phyloP scores from a whole-genome alignment of 2,113 vertebrate species.

The Coregonus clupeaformis region DNA sequence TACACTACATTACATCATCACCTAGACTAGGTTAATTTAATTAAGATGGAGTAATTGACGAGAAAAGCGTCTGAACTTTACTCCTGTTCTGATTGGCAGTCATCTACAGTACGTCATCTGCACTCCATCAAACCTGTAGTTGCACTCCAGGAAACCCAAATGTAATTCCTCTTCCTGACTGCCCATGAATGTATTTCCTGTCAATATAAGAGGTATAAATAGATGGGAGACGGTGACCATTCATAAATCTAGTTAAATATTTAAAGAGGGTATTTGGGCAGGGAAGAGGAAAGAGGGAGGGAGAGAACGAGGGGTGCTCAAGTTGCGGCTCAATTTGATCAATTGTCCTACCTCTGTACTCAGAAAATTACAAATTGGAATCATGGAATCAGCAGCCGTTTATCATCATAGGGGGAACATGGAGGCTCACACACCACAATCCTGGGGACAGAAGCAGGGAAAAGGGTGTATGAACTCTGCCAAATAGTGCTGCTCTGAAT shows the following conservation, averaged over 20 bases:
- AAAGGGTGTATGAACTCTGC: slow-evolving; percentile 4
- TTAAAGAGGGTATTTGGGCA: slow-evolving; percentile 75
- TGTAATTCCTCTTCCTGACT: slow-evolving; percentile 53
- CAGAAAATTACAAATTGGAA: slow-evolving; percentile 81
- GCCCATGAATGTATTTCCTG: slow-evolving; percentile 64
- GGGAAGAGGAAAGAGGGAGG: background rate
- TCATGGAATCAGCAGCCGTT: slow-evolving; percentile 76
- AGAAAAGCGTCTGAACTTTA: background rate
- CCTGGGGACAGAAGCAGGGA: slow-evolving; percentile 1
- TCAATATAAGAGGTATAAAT: slow-evolving; percentile 76
- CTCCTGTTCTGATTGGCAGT: background rate
- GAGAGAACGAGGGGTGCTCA: slow-evolving; percentile 40
- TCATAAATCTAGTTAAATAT: slow-evolving; percentile 82
- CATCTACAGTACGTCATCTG: background rate
- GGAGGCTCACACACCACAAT: slow-evolving; percentile 12
- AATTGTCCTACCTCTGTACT: slow-evolving; percentile 77
- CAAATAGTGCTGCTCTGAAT: background rate
- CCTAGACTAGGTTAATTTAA: too few species aligned
- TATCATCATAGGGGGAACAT: slow-evolving; percentile 65
- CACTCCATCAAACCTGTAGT: background rate
- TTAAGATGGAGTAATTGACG: too few species aligned
- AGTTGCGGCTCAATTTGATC: slow-evolving; percentile 75
- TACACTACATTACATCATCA: too few species aligned
- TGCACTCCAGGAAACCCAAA: slow-evolving; percentile 44
- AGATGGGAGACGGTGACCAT: slow-evolving; percentile 70